These are phyloP conservation scores for Myotis lucifugus DNA, from an alignment of 2,113 vertebrate genomes.

Conservation along the genomic window DNA sequence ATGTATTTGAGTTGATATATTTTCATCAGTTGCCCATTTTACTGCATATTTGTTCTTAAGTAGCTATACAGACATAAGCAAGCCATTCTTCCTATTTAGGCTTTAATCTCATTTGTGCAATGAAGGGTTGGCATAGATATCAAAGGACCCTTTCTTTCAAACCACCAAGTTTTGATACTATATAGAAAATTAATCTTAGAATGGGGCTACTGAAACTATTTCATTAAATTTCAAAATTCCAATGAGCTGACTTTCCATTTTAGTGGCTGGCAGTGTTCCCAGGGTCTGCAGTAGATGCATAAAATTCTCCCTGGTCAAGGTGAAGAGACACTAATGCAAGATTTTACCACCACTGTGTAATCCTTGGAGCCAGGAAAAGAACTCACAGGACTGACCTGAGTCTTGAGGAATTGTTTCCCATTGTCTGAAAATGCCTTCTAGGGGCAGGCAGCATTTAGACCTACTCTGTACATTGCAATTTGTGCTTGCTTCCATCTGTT, in stretches of 20 bases:
- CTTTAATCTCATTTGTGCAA: neutral
- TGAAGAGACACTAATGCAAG: neutral
- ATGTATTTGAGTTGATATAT: neutral
- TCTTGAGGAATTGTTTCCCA: neutral
- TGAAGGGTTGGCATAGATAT: neutral
- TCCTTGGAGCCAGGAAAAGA: neutral
- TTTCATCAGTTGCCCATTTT: neutral
- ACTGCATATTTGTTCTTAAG: neutral
- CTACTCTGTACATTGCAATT: neutral
- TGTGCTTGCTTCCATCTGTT: neutral
- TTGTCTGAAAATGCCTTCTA: neutral
- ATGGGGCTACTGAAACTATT: neutral
- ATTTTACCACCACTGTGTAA: neutral
- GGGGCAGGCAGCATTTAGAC: neutral
- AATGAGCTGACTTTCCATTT: neutral
- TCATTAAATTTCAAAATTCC: conserved; percentile 8
- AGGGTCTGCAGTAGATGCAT: neutral
- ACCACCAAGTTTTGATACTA: neutral
- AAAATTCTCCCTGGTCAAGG: neutral
- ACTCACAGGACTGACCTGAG: neutral
- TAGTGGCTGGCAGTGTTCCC: neutral
- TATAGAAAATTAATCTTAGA: neutral
- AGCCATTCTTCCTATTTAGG: neutral
- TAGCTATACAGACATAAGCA: neutral
- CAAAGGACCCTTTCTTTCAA: neutral